A percentile compares a stretch with the other conserved stretches of the same genome.
Conservation (phyloP, 2,888 invertebrate genomes). For the Mythimna vitellina region DNA sequence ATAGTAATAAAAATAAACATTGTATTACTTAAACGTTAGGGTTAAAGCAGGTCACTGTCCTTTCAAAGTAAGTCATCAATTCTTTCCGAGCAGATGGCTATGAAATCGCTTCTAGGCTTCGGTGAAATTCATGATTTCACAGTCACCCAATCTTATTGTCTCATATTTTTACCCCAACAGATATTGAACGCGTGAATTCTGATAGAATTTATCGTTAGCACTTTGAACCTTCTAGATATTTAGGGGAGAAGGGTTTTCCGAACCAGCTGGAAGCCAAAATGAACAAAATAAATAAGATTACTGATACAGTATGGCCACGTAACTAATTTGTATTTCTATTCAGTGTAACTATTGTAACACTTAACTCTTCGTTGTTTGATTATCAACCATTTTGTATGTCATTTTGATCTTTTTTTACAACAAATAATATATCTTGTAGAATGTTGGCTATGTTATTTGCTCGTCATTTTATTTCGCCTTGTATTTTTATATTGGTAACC, state of each 20-base stretch:
- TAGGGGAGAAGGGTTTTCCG: constrained; percentile 24
- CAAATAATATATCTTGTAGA: too few species aligned
- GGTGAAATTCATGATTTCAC: constrained; percentile 54
- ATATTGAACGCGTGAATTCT: constrained; percentile 77
- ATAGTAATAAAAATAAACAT: too few species aligned
- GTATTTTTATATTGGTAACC: too few species aligned
- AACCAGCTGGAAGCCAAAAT: background rate
- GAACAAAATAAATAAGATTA: background rate
- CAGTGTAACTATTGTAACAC: background rate
- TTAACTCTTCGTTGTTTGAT: too few species aligned
- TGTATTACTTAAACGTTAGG: background rate
- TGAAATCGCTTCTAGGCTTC: constrained; percentile 22
- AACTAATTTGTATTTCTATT: background rate
- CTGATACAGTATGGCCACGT: background rate
- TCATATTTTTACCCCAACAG: constrained; percentile 74
- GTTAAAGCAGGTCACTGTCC: background rate
- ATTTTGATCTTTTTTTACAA: too few species aligned
- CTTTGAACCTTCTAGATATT: constrained; percentile 57
- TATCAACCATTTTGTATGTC: too few species aligned
- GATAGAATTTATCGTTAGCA: constrained; percentile 74
- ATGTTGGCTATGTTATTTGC: too few species aligned
- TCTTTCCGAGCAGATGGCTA: constrained; percentile 23
- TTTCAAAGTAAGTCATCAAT: constrained; percentile 36
- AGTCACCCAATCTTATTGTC: constrained; percentile 70
- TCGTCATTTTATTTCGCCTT: too few species aligned